Evolutionary conservation across 2,888 invertebrate genomes (phyloP).

Genomic region (Ariolimax columbianus): DNA sequence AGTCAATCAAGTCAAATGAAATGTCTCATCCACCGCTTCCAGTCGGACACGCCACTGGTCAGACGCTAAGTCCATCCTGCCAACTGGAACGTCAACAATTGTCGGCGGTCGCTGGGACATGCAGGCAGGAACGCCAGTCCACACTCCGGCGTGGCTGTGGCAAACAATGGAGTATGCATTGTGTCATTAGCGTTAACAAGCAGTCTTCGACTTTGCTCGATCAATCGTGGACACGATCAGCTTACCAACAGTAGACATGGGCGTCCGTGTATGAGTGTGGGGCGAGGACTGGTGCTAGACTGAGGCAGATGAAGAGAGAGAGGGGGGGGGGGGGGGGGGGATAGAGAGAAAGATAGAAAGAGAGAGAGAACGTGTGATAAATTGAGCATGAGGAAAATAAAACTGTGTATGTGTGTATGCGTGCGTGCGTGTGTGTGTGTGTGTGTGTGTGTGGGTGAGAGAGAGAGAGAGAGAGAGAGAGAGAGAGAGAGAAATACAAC

Average conservation of each 20-base stretch:
- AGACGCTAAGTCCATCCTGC: neutral
- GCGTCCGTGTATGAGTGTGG: neutral
- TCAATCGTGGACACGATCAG: neutral
- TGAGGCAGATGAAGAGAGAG: too few species aligned
- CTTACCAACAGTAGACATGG: neutral
- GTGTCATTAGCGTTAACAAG: neutral
- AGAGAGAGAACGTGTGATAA: too few species aligned
- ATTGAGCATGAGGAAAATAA: too few species aligned
- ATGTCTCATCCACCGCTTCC: neutral
- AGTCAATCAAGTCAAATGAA: neutral
- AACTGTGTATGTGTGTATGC: too few species aligned
- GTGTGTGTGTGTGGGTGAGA: too few species aligned
- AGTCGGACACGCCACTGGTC: neutral
- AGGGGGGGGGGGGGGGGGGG: too few species aligned
- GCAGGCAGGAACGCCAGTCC: neutral
- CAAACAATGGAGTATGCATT: conserved; percentile 2
- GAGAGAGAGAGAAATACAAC: too few species aligned
- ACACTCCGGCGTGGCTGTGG: neutral
- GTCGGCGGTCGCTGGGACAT: conserved; percentile 6
- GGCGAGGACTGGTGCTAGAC: too few species aligned
- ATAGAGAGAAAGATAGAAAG: too few species aligned
- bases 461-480: too few species aligned
- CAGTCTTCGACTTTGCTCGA: neutral
- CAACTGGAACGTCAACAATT: neutral
- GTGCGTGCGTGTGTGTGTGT: conserved; percentile 16